A percentile compares a stretch with the other conserved stretches of the same genome.
Evolutionary conservation across 2,888 invertebrate genomes (phyloP).

Genomic region (Linyphia triangularis): DNA sequence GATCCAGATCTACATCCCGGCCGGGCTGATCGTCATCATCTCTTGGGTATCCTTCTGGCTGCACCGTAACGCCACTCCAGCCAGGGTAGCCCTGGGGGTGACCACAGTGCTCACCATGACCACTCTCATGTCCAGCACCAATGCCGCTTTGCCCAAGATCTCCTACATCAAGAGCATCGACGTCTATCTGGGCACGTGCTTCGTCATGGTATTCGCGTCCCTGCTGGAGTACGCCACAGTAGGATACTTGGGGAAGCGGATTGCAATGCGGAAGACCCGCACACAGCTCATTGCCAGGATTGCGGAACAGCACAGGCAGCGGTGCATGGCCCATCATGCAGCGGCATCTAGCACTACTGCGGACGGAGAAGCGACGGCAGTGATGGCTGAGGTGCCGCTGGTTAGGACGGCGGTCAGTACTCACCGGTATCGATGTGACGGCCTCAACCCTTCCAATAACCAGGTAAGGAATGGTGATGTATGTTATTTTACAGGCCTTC

Average conservation of each 20-base stretch:
- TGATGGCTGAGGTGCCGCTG: conserved; percentile 64
- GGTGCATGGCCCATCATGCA: conserved; percentile 17
- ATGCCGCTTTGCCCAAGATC: conserved; percentile 81
- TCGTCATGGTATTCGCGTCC: conserved; percentile 81
- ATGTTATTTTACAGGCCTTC: no score
- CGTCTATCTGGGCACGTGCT: conserved; percentile 80
- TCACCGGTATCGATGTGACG: conserved; percentile 45
- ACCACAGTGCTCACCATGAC: conserved; percentile 79
- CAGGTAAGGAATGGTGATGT: no score
- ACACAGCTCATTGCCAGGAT: conserved; percentile 76
- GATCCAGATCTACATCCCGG: conserved; percentile 80
- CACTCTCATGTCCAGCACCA: conserved; percentile 79
- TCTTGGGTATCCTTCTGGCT: conserved; percentile 78
- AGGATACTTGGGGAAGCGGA: conserved; percentile 77
- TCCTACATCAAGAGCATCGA: conserved; percentile 80
- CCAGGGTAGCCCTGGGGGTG: conserved; percentile 77
- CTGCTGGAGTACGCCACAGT: conserved; percentile 79
- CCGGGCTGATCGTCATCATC: conserved; percentile 78
- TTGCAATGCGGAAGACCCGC: conserved; percentile 77
- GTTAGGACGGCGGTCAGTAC: conserved; percentile 69
- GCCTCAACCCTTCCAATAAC: conserved; percentile 27
- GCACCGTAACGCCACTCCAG: conserved; percentile 77
- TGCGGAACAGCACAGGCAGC: conserved; percentile 75
- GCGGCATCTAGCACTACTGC: background rate
- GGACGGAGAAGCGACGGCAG: conserved; percentile 38